Evolutionary conservation across 2,113 vertebrate genomes (phyloP).

Genomic region (Gnathonemus longibarbis): DNA sequence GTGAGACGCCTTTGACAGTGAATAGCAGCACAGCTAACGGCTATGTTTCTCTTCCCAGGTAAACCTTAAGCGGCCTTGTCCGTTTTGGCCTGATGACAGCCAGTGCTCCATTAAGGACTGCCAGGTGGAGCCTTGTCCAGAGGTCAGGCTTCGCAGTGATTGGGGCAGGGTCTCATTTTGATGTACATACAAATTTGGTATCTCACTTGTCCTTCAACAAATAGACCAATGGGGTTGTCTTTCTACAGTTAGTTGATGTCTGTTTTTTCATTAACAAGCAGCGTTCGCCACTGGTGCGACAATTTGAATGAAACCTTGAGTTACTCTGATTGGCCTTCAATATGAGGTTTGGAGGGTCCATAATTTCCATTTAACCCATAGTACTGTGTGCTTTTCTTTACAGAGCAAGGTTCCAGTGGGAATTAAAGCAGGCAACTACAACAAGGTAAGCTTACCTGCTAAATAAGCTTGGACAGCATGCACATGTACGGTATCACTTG

Average conservation of each 20-base stretch:
- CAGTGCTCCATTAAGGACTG: constrained; percentile 96
- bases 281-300: neutral
- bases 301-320: neutral
- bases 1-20: neutral
- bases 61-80: constrained; percentile 88
- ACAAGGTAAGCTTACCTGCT: constrained; percentile 73
- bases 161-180: neutral
- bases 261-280: neutral
- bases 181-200: neutral
- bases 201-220: neutral
- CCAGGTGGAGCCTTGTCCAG: constrained; percentile 90
- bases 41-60: constrained; percentile 60
- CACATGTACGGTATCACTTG: neutral
- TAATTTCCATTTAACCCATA: neutral
- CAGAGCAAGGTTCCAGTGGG: constrained; percentile 90
- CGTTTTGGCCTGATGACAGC: constrained; percentile 89
- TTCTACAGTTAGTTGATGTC: neutral
- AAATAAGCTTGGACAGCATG: neutral
- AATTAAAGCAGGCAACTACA: constrained; percentile 90
- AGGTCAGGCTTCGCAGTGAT: constrained; percentile 64
- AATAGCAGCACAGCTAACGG: neutral
- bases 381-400: constrained; percentile 12
- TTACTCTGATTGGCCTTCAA: neutral
- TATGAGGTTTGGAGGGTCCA: neutral
- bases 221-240: neutral